Conservation (phyloP, 1,140 invertebrate species). For the Akabosia matsudoensis region DNA sequence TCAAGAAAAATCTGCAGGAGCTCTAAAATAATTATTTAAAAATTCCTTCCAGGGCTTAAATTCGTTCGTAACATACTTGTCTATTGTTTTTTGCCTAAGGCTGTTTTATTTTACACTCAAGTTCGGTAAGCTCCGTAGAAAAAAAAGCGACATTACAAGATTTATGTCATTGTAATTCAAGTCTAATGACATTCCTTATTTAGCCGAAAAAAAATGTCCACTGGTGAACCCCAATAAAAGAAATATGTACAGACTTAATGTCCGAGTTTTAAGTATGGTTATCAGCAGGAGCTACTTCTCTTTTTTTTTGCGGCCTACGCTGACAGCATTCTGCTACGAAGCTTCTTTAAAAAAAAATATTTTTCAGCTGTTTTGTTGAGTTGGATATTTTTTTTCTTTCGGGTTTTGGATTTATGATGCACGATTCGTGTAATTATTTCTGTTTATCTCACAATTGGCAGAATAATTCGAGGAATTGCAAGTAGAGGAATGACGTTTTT, state of each 20-base stretch:
- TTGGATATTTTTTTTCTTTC: no score
- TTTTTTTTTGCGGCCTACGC: neutral
- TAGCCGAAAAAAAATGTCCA: neutral
- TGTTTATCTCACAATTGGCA: neutral
- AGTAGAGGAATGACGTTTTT: no score
- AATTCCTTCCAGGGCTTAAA: no score
- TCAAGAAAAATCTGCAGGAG: no score
- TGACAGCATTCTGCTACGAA: no score
- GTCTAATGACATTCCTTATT: neutral
- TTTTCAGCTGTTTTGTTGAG: neutral
- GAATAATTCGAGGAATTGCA: no score
- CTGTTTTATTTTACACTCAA: neutral
- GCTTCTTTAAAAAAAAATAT: no score
- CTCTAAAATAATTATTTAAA: no score
- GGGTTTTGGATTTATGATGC: neutral
- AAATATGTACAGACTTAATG: no score
- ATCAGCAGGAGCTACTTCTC: neutral
- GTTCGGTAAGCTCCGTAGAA: neutral
- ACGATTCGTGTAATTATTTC: neutral
- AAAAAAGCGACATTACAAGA: neutral
- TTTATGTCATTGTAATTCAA: constrained; percentile 14
- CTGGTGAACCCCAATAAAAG: neutral
- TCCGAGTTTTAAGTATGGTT: no score
- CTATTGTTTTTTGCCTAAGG: neutral
- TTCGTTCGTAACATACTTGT: no score